Evolutionary conservation across 2,113 vertebrate species (phyloP).

Genomic region (Cathartes aura): DNA sequence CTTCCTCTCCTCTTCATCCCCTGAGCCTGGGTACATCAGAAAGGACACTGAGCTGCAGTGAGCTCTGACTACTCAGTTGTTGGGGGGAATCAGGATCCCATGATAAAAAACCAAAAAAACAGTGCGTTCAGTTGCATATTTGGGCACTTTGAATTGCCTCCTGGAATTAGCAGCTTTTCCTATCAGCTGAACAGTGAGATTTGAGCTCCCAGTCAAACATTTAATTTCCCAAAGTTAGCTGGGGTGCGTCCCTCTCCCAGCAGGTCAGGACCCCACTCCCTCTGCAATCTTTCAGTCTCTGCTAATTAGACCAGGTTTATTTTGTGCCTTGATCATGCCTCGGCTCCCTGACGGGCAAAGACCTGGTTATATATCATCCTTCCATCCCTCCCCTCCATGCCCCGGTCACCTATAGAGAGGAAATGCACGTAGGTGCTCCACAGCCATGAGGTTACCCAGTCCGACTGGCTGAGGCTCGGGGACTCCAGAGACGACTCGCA

Average conservation of each 20-base stretch:
- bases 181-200: neutral
- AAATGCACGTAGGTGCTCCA: neutral
- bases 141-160: neutral
- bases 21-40: neutral
- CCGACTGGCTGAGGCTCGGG: neutral
- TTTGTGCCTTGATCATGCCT: neutral
- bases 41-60: neutral
- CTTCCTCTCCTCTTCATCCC: neutral
- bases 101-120: neutral
- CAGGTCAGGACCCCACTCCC: neutral
- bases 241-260: neutral
- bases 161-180: neutral
- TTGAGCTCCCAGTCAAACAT: neutral
- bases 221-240: neutral
- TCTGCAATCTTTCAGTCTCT: neutral
- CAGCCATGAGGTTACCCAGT: neutral
- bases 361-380: neutral
- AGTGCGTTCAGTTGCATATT: accelerated
- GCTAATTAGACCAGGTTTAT: neutral
- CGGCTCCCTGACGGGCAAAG: neutral
- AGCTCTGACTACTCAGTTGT: neutral
- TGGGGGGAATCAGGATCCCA: too few relatives aligned
- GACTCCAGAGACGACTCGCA: accelerated
- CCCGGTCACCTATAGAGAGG: neutral
- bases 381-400: neutral